A percentile compares a stretch with the other conserved stretches of the same genome.
Conservation (phyloP, 2,888 invertebrate species). For the Leptinotarsa tumamoca region DNA sequence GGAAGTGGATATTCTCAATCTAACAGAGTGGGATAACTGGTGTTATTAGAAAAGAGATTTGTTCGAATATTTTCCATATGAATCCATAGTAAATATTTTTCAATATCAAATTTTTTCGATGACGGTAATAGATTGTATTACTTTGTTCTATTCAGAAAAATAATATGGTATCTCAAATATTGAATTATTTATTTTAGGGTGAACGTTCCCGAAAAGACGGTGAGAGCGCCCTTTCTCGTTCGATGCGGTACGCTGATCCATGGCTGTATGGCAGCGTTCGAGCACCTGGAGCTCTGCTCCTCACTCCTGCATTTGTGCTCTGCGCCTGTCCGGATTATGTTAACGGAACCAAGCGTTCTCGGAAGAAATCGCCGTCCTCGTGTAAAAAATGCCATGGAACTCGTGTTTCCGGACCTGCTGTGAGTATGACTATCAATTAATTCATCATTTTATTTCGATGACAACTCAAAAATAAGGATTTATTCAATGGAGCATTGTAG, state of each 20-base stretch:
- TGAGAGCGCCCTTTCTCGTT: conserved; percentile 81
- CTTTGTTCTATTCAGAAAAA: no score
- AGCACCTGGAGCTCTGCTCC: conserved; percentile 59
- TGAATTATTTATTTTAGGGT: conserved; percentile 50
- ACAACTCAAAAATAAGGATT: no score
- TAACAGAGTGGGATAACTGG: no score
- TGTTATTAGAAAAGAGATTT: no score
- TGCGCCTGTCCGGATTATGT: conserved; percentile 87
- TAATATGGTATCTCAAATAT: no score
- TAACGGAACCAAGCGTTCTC: conserved; percentile 77
- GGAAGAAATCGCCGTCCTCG: conserved; percentile 79
- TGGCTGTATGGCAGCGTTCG: conserved; percentile 86
- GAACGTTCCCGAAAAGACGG: conserved; percentile 67
- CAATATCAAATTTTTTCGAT: no score
- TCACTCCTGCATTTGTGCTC: conserved; percentile 78
- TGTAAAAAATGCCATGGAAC: conserved; percentile 89
- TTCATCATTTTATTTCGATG: not conserved
- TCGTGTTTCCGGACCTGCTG: conserved; percentile 76
- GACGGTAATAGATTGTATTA: no score
- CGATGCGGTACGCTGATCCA: conserved; percentile 87
- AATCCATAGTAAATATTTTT: no score
- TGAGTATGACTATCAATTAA: conserved; percentile 25
- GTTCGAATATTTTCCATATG: no score
- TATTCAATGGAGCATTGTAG: no score
- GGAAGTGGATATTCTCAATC: no score